These are phyloP conservation scores for Bubo bubo DNA, from an alignment of 2,113 vertebrate genomes.

Conservation along the genomic window DNA sequence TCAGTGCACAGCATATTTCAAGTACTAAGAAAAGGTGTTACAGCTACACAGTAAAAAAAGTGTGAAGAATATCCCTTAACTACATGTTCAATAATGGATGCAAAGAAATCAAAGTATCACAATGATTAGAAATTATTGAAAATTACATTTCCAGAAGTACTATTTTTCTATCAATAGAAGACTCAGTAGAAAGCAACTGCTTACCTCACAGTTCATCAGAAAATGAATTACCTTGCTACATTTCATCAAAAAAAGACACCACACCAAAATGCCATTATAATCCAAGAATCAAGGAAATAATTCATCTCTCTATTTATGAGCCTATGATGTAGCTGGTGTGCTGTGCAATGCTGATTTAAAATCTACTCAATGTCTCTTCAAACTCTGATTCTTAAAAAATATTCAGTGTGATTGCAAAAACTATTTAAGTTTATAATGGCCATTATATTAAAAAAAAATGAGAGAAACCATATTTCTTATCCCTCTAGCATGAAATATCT, in stretches of 20 bases:
- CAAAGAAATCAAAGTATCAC: slow-evolving; percentile 45
- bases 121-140: slow-evolving; percentile 57
- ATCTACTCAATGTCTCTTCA: neutral
- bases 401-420: neutral
- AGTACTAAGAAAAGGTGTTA: neutral
- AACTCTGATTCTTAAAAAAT: slow-evolving; percentile 6
- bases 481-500: neutral
- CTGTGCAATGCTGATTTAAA: slow-evolving; percentile 18
- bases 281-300: slow-evolving; percentile 39
- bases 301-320: slow-evolving; percentile 3
- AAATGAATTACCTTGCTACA: neutral
- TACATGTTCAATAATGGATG: slow-evolving; percentile 30
- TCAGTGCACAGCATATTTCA: neutral
- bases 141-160: slow-evolving; percentile 45
- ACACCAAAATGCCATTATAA: slow-evolving; percentile 29
- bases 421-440: neutral
- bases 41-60: neutral
- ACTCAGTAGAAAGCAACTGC: slow-evolving; percentile 45
- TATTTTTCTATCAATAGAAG: slow-evolving; percentile 50
- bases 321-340: neutral
- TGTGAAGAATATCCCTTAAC: slow-evolving; percentile 29
- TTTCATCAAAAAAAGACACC: slow-evolving; percentile 30
- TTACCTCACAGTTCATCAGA: neutral
- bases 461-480: neutral
- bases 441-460: neutral